Evolutionary conservation across 1,140 invertebrate species (phyloP).

Genomic region (Hypothenemus hampei): DNA sequence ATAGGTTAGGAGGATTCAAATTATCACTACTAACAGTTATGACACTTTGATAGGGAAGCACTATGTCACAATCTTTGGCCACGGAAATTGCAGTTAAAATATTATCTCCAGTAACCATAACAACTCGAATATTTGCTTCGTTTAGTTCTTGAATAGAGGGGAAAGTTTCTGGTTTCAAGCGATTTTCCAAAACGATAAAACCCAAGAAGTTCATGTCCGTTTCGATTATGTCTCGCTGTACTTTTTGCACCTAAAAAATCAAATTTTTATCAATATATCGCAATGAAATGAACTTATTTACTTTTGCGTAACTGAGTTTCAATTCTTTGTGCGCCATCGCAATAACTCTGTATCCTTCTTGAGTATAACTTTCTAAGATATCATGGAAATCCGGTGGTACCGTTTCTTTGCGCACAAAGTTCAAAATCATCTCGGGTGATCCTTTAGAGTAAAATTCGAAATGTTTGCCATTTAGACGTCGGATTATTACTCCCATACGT

Average conservation of each 20-base stretch:
- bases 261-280: neutral
- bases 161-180: conserved; percentile 79
- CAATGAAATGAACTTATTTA: conserved; percentile 36
- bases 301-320: conserved; percentile 56
- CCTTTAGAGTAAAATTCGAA: conserved; percentile 88
- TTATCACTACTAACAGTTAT: conserved; percentile 48
- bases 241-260: conserved; percentile 53
- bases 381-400: conserved; percentile 68
- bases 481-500: conserved; percentile 85
- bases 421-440: conserved; percentile 87
- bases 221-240: conserved; percentile 74
- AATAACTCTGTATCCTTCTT: conserved; percentile 86
- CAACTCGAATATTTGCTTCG: conserved; percentile 79
- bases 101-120: conserved; percentile 99
- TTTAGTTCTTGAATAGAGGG: conserved; percentile 74
- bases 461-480: conserved; percentile 60
- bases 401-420: conserved; percentile 43
- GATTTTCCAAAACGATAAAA: conserved; percentile 88
- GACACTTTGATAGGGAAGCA: conserved; percentile 66
- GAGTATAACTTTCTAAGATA: conserved; percentile 72
- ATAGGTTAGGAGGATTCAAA: conserved; percentile 34
- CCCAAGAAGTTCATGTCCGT: conserved; percentile 81
- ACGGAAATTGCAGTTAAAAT: conserved; percentile 95
- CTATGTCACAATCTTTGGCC: conserved; percentile 91
- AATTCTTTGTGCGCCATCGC: conserved; percentile 69